phyloP scores from a whole-genome alignment of 2,888 invertebrate species.

The Ophioninae sp. region DNA sequence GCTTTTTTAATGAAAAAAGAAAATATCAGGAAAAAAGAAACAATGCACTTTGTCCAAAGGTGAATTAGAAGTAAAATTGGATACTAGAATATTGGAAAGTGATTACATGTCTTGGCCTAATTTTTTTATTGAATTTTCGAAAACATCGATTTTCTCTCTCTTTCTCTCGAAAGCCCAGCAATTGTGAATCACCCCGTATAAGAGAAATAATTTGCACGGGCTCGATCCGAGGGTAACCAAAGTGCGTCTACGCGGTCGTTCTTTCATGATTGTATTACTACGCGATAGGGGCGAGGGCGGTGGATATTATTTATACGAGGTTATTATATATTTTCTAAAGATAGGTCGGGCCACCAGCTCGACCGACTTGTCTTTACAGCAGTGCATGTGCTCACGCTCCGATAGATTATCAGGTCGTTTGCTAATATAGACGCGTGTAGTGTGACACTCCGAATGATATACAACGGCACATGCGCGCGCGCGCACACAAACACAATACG shows the following conservation, averaged over 20 bases:
- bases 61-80: too few species aligned
- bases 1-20: background rate
- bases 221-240: background rate
- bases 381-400: constrained; percentile 56
- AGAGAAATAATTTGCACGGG: background rate
- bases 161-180: too few species aligned
- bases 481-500: background rate
- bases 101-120: background rate
- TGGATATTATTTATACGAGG: constrained; percentile 27
- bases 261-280: constrained; percentile 51
- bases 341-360: constrained; percentile 35
- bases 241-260: constrained; percentile 32
- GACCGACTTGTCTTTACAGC: constrained; percentile 53
- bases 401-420: constrained; percentile 57
- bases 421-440: constrained; percentile 45
- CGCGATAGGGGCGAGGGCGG: background rate
- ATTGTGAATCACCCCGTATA: background rate
- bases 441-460: constrained; percentile 22
- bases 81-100: background rate
- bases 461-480: constrained; percentile 1
- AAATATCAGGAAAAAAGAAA: background rate
- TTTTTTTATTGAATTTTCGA: background rate
- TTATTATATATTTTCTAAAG: constrained; percentile 50
- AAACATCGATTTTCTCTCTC: background rate
- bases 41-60: background rate